Conservation (phyloP, 2,797 vertebrate genomes). For the Sciaenops ocellatus region DNA sequence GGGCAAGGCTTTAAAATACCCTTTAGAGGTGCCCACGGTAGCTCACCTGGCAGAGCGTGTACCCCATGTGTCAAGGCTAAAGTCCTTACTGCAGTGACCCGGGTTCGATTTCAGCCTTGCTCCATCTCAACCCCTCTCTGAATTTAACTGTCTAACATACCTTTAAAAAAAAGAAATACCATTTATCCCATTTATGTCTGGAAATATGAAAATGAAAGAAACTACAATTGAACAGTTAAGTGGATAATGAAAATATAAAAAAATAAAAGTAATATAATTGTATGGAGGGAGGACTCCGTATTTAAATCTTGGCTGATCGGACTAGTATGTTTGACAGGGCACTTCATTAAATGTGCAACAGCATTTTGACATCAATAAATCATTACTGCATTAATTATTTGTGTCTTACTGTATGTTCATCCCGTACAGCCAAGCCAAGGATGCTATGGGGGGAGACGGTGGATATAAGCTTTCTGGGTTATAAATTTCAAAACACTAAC, state of each 20-base stretch:
- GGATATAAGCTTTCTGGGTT: not conserved
- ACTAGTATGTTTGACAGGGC: not conserved
- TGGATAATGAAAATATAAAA: not conserved
- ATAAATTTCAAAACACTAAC: not conserved
- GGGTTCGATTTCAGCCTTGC: too few species aligned
- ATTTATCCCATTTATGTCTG: not conserved
- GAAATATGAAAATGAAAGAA: not conserved
- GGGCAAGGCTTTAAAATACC: not conserved
- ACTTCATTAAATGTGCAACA: conserved; percentile 10
- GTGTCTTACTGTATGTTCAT: conserved; percentile 4
- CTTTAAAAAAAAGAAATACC: too few species aligned
- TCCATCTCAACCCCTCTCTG: too few species aligned
- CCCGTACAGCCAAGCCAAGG: not conserved
- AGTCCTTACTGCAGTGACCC: too few species aligned
- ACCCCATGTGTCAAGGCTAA: too few species aligned
- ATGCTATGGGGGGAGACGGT: not conserved
- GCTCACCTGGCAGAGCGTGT: too few species aligned
- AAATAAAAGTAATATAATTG: not conserved
- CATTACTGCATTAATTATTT: conserved; percentile 46
- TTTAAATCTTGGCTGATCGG: not conserved
- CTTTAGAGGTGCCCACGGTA: too few species aligned
- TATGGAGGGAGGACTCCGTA: too few species aligned
- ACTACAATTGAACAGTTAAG: not conserved
- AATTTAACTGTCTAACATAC: too few species aligned
- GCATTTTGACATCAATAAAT: conserved; percentile 42